Evolutionary conservation across 2,888 invertebrate species (phyloP), one percentile per base, ranked within the genome.

Genomic region (Chesias legatella): DNA sequence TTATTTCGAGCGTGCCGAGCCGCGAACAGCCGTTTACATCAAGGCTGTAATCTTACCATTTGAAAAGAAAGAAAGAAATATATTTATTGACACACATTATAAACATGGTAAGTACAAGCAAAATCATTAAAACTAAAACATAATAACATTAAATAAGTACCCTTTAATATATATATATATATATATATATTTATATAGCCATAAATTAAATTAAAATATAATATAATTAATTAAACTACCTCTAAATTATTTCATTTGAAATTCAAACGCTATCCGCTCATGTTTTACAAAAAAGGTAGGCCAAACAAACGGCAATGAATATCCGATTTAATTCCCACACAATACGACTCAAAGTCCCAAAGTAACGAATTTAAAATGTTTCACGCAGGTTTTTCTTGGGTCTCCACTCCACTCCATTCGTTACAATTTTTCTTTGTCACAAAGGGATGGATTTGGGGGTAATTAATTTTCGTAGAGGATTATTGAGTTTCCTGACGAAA

Each of bases 371-470:
- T 10, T 23, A 58, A 66, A 65, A 64, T 64, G 67, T 69, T 65
- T 62, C 55, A 56, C 63, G 63, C 74, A 79, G 80, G 80, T 79
- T 73, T 69, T 61, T 63, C 54, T 53, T 68, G 65, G 62, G 68
- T 65, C 68, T n/a, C n/a, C n/a, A n/a, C n/a, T n/a, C 67, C 69
- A 73, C 73, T 79, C 75, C 64, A 80, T 82, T 82, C 79, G 80
- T 78, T 77, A 77, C 80, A 79, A 83, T 84, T 84, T 82, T 84
- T 83, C 83, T 82, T 78, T 82, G 84, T 83, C 83, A 78, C 76
- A 75, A 73, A 67, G 78, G 76, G 81, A 76, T 73, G 81, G 79
- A 79, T 78, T 82, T 71, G 65, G 76, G 67, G 63, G 71, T 75
- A 74, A 77, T 79, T 81, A 78, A 78, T 80, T 75, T 74, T 62